Base-by-base conservation (phyloP, 2,113 vertebrate genomes). In the Parus major region DNA sequence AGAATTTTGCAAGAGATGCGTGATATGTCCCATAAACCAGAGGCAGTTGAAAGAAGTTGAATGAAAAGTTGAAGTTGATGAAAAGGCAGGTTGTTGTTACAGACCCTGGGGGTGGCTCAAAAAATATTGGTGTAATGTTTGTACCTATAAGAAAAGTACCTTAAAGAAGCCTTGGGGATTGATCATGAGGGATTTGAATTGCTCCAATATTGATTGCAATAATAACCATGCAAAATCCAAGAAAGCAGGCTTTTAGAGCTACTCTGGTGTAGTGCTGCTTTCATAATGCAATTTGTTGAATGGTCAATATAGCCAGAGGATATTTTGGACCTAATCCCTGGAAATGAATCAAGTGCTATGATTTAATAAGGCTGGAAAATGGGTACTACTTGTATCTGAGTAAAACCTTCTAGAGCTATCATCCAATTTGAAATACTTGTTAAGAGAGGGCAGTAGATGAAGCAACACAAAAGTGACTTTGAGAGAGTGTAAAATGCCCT, bases 321-420 rank as follows among this genome's bases (percentile, higher is more conserved):
- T 82, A 73, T 96, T 95, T 94, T 94, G 93, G 80, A 92, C 49
- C 15, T 92, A 92, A 92, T 92, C 76, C 89, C 75, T 92, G 82
- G 73, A 92, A 97, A 82, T 64, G 72, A 93, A 90, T 94, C 92
- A 93, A 97, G 82, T 93, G 66, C 84, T 91, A 88, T 96, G 90
- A 95, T 97, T 97, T 93, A 96, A 95, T 96, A 95, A 94, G 69
- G 39, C 33, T 92, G 71, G 82, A 92, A 95, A 96, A 95, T 90
- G 81, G 60, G 59, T 71, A 78, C 73, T 82, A 33, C 68, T 86
- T 86, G 55, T 91, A 49, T 86, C 71, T 80, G 69, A 95, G 82
- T 92, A 87, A 94, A 95, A 88, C 90, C 94, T 88, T 68, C 77
- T 63, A 72, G 88, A 57, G 76, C 70, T 70, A 79, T 92, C 73